A percentile compares a stretch with the other conserved stretches of the same genome.
These are phyloP conservation scores for Malurus cyaneus DNA, from an alignment of 2,113 vertebrate species.

Conservation along the genomic window DNA sequence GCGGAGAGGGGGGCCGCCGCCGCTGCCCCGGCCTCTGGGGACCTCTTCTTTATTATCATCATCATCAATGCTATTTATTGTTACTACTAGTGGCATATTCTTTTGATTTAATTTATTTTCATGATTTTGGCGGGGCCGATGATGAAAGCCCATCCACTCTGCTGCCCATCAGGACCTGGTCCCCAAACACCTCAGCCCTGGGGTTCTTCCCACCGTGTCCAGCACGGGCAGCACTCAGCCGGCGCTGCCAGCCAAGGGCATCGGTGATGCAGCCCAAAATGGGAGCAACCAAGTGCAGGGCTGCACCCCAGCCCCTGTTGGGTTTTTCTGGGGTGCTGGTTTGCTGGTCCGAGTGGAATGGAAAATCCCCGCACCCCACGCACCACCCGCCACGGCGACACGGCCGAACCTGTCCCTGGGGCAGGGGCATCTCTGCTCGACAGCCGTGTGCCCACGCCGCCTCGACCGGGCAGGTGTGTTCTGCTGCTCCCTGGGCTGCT, in stretches of 20 bases:
- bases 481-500: not conserved
- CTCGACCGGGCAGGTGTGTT: not conserved
- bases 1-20: not conserved
- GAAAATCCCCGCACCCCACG: not conserved
- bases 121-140: fast-evolving
- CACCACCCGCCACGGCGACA: not conserved
- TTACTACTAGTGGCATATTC: too few species aligned
- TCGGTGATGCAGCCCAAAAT: not conserved
- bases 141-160: too few species aligned
- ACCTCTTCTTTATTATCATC: not conserved
- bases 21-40: not conserved
- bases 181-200: not conserved
- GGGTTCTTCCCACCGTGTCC: not conserved
- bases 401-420: not conserved
- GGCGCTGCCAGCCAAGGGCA: not conserved
- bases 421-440: not conserved
- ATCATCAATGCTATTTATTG: not conserved
- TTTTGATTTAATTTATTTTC: not conserved
- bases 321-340: not conserved
- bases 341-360: not conserved
- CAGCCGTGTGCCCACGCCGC: not conserved
- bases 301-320: not conserved
- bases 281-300: not conserved
- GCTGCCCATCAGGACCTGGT: not conserved
- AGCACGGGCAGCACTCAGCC: not conserved